These are phyloP conservation scores for Tetraneura akinire DNA, from an alignment of 1,140 invertebrate genomes.

Conservation along the genomic window DNA sequence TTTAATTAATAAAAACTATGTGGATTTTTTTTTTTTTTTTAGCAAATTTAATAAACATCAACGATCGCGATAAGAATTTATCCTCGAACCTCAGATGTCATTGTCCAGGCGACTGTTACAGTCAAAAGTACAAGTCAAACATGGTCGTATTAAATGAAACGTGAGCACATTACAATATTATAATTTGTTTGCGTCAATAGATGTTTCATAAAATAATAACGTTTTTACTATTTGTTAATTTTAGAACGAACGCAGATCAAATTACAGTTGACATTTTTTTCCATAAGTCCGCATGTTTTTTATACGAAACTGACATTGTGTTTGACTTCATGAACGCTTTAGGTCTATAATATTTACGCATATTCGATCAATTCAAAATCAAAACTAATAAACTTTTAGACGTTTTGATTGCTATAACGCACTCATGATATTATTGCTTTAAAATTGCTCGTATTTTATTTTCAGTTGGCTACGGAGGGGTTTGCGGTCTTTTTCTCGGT, in stretches of 20 bases:
- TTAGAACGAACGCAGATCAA: conserved; percentile 28
- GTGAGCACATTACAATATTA: not conserved
- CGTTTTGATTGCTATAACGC: too few relatives aligned
- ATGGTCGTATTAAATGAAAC: conserved; percentile 60
- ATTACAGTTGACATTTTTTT: conserved; percentile 55
- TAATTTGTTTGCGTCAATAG: too few relatives aligned
- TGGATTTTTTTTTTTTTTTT: too few relatives aligned
- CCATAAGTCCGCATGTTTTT: conserved; percentile 50
- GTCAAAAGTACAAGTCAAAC: conserved; percentile 54
- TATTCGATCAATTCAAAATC: too few relatives aligned
- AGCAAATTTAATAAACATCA: conserved; percentile 7
- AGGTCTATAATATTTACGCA: conserved; percentile 52
- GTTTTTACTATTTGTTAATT: not conserved
- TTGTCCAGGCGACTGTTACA: conserved; percentile 55
- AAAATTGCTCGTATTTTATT: conserved; percentile 35
- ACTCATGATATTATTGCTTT: too few relatives aligned
- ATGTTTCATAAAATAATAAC: too few relatives aligned
- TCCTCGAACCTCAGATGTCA: conserved; percentile 52
- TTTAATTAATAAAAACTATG: too few relatives aligned
- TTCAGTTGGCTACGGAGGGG: conserved; percentile 55
- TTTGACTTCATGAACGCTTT: conserved; percentile 56
- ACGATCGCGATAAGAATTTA: conserved; percentile 9
- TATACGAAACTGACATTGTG: conserved; percentile 56
- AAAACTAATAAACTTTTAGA: too few relatives aligned
- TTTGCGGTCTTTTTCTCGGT: conserved; percentile 56